Conservation (phyloP, 2,888 invertebrate genomes). For the Drosophila kokeensis region DNA sequence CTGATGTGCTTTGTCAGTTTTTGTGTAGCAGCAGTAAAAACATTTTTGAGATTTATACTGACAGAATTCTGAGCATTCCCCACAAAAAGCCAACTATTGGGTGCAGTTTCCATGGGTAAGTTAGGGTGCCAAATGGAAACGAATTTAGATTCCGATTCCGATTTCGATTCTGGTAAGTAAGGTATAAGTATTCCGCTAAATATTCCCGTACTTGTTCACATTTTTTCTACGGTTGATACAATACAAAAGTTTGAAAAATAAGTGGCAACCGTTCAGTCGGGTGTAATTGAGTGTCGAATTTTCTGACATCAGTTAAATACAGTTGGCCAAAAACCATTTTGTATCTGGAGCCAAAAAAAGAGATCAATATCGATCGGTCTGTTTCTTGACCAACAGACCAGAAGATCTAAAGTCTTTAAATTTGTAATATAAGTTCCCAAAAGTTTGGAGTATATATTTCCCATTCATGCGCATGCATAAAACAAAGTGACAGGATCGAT, state of each 20-base stretch:
- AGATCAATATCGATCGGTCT: no score
- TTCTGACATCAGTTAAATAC: no score
- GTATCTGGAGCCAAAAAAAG: no score
- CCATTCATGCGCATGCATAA: no score
- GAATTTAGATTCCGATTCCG: not conserved
- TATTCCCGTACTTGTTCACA: not conserved
- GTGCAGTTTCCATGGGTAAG: not conserved
- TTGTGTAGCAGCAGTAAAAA: constrained; percentile 35
- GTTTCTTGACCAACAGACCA: not conserved
- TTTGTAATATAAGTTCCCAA: not conserved
- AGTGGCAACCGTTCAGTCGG: no score
- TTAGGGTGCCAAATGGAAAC: not conserved
- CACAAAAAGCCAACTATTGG: not conserved
- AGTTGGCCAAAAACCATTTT: no score
- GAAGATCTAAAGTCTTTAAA: not conserved
- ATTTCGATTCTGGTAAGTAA: no score
- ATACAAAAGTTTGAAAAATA: no score
- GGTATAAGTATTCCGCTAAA: not conserved
- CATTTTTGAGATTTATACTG: constrained; percentile 24
- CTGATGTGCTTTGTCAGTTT: constrained; percentile 29
- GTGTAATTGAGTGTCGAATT: no score
- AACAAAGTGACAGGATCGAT: no score
- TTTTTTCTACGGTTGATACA: not conserved
- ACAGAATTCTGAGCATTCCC: not conserved
- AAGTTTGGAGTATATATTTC: not conserved